phyloP scores from a whole-genome alignment of 2,113 vertebrate species.

The Apodemus speciosus region DNA sequence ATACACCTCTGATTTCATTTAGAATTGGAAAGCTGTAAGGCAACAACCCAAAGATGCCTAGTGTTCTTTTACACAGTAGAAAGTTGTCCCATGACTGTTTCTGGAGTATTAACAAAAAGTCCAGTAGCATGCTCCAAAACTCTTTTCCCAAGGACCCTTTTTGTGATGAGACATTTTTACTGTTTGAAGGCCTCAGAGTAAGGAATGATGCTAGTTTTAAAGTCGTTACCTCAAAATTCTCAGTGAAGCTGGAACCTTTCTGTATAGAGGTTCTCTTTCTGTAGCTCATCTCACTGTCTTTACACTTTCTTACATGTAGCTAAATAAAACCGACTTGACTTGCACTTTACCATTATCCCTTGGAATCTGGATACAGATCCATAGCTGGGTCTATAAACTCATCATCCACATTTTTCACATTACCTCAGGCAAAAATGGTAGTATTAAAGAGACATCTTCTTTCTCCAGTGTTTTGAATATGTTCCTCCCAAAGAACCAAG shows the following conservation, averaged over 20 bases:
- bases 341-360: neutral
- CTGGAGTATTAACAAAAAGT: neutral
- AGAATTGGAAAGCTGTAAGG: neutral
- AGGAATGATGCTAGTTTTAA: slow-evolving; percentile 54
- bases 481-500: neutral
- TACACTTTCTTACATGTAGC: neutral
- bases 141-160: neutral
- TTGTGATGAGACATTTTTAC: neutral
- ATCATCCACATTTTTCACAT: neutral
- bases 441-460: neutral
- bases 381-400: neutral
- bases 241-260: slow-evolving; percentile 2
- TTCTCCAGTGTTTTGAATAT: neutral
- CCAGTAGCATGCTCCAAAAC: neutral
- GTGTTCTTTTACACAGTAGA: neutral
- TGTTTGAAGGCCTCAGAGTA: neutral
- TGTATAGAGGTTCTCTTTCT: neutral
- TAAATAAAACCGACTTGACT: neutral
- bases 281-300: neutral
- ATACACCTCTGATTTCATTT: neutral
- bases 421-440: neutral
- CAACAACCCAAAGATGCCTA: neutral
- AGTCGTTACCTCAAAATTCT: slow-evolving; percentile 28
- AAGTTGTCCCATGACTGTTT: neutral
- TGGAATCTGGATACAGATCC: slow-evolving; percentile 32